Evolutionary conservation across 2,113 vertebrate species (phyloP), one percentile per base, ranked within the genome.

Genomic region (Phrynosoma platyrhinos): DNA sequence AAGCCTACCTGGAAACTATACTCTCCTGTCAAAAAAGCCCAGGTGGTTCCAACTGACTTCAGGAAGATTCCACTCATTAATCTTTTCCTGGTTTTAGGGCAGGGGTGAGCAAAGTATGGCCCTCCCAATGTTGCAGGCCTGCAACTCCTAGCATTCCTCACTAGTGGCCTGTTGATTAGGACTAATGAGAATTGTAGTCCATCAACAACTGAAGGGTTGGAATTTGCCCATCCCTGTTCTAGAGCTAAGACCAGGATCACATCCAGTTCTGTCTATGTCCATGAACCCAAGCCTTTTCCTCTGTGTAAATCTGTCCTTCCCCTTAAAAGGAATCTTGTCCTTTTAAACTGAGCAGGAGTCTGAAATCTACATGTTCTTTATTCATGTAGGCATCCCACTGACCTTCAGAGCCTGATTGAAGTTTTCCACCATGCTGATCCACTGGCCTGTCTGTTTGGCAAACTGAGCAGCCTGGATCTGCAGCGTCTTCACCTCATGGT

Each of bases 401-500:
- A 98, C 98, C 97, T 99, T 99, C 64, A 99, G 96, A 13, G 98
- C 98, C 92, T 99, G 98, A 94, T 99, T 99, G 95, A 99, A 99
- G 87, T 98, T 98, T 91, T 99, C 98, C 95, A 99, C 98, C 98
- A 99, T 98, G 91, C 96, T 96, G 87, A 99, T 99, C 98, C 98
- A 99, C 89, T 99, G 98, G 52, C 98, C 97, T 0, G 98, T 99
- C 93, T 99, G 98, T 94, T 98, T 98, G 92, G 98, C 98, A 66
- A 99, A 99, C 91, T 99, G 98, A 62, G 98, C 96, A 0, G 98
- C 98, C 95, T 99, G 98, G 30, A 97, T 97, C 94, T 99, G 98
- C 21, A 99, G 95, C 0, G 98, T 98, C 96, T 99, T 99, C 94
- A 99, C 98, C 91, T 99, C 98, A 9, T 98, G 98, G 94, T 99